phyloP scores from a whole-genome alignment of 2,888 invertebrate genomes.

The Malachius bipustulatus region DNA sequence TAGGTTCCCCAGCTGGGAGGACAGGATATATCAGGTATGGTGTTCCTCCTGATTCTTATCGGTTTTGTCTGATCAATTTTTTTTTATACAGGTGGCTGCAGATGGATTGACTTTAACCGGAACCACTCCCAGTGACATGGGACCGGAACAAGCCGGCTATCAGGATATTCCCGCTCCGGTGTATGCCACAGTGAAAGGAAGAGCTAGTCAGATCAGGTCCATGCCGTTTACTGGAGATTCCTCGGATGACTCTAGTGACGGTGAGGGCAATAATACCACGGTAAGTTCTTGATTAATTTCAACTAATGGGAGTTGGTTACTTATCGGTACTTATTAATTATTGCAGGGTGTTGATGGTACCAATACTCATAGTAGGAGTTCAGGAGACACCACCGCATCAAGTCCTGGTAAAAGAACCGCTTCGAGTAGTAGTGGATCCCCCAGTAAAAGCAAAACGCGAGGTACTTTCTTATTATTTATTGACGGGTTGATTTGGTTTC shows the following conservation, averaged over 20 bases:
- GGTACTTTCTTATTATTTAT: too few relatives aligned
- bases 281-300: conserved; percentile 24
- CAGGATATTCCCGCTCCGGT: conserved; percentile 89
- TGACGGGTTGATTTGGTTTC: too few relatives aligned
- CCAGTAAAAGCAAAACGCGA: conserved; percentile 68
- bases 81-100: conserved; percentile 37
- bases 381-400: conserved; percentile 73
- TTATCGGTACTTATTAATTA: conserved; percentile 4
- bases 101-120: conserved; percentile 41
- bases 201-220: conserved; percentile 90
- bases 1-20: conserved; percentile 69
- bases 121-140: conserved; percentile 35
- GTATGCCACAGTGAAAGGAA: conserved; percentile 91
- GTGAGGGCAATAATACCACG: conserved; percentile 52
- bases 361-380: conserved; percentile 70
- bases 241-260: conserved; percentile 88
- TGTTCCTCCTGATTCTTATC: conserved; percentile 7
- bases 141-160: conserved; percentile 56
- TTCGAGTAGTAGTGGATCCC: conserved; percentile 64
- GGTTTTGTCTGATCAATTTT: conserved; percentile 1
- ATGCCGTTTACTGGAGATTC: conserved; percentile 94
- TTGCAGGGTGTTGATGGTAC: conserved; percentile 34
- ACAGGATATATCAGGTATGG: conserved; percentile 83
- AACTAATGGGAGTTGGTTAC: conserved; percentile 12
- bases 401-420: conserved; percentile 65